These are phyloP conservation scores for Pristionchus maxplancki DNA, from an alignment of 2,888 invertebrate genomes.

Conservation along the genomic window DNA sequence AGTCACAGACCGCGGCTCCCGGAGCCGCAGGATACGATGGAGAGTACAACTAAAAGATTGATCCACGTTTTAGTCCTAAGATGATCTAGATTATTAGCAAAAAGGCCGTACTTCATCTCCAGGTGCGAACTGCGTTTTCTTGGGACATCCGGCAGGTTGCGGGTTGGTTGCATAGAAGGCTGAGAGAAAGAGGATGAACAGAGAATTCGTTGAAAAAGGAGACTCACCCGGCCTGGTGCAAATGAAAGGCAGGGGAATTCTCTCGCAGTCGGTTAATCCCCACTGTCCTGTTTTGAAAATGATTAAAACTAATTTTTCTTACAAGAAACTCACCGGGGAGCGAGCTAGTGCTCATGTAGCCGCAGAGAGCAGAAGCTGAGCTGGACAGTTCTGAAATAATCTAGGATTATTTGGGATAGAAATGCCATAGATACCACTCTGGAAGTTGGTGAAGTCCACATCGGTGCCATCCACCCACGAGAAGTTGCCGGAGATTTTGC, in stretches of 20 bases:
- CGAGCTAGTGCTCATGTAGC: neutral
- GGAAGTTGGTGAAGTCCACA: neutral
- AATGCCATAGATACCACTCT: neutral
- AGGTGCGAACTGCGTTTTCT: neutral
- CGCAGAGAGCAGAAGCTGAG: neutral
- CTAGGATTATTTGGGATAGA: too few species aligned
- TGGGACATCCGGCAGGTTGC: conserved; percentile 1
- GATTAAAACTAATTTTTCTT: neutral
- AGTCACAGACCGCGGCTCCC: neutral
- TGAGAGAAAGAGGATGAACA: neutral
- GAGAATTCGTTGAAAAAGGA: too few species aligned
- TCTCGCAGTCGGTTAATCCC: neutral
- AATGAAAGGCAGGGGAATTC: neutral
- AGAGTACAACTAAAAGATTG: neutral
- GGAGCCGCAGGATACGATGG: neutral
- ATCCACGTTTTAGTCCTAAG: neutral
- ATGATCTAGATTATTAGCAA: too few species aligned
- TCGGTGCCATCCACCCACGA: neutral
- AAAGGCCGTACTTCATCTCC: neutral
- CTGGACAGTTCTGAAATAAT: neutral
- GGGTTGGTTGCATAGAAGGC: neutral
- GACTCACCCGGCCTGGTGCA: neutral
- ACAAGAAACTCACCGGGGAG: neutral
- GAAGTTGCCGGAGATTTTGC: neutral
- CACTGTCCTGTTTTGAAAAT: neutral